Percentiles rank a stretch among this genome's conserved stretches.
Conservation (phyloP, 2,113 vertebrate genomes). For the Chionodraco myersi region DNA sequence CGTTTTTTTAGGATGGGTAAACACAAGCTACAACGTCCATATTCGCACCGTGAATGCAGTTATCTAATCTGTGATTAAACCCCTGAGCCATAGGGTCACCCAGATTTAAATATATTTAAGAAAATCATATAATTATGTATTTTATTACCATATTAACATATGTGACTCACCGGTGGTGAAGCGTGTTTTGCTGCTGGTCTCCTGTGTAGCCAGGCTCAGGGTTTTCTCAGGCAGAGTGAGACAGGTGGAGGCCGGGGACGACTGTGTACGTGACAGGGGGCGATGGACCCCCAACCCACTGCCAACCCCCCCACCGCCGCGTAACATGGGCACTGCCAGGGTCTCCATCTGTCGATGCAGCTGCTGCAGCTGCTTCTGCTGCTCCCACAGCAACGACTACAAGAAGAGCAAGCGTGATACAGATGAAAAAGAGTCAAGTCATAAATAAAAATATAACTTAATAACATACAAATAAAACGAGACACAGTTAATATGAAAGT, state of each 20-base stretch:
- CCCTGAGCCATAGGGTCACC: neutral
- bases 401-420: neutral
- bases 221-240: slow-evolving; percentile 76
- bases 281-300: slow-evolving; percentile 80
- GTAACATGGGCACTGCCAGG: slow-evolving; percentile 80
- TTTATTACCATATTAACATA: neutral
- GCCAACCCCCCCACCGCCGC: slow-evolving; percentile 57
- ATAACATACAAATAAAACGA: neutral
- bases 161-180: slow-evolving; percentile 89
- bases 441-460: neutral
- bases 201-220: slow-evolving; percentile 80
- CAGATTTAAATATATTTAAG: neutral
- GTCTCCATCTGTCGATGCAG: slow-evolving; percentile 87
- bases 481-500: neutral
- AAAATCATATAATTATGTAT: neutral
- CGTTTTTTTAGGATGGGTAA: no score
- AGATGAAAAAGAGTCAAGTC: neutral
- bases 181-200: slow-evolving; percentile 83
- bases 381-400: slow-evolving; percentile 91
- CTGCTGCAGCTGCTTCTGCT: slow-evolving; percentile 88
- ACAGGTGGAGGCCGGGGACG: slow-evolving; percentile 89
- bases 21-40: no score
- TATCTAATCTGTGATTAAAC: neutral
- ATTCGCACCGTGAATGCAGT: no score
- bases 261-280: slow-evolving; percentile 89